Percentiles rank a stretch among this genome's conserved stretches.
Conservation (phyloP, 2,797 vertebrate species). For the Arctocebus calabarensis region DNA sequence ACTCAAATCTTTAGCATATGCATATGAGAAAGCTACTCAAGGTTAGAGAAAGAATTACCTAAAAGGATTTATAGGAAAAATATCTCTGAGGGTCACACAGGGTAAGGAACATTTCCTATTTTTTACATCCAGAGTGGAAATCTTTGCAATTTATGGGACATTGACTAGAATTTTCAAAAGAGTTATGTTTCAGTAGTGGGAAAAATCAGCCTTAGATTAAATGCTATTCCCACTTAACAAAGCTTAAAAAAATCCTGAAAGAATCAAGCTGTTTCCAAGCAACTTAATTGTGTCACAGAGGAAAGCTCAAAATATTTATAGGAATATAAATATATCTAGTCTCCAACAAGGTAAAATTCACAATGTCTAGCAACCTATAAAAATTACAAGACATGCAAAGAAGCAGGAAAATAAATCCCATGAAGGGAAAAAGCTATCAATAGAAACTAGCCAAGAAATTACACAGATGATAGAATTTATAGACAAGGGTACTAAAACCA, state of each 20-base stretch:
- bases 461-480: constrained; percentile 39
- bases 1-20: not conserved
- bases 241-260: constrained; percentile 38
- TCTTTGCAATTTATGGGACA: not conserved
- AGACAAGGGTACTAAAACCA: constrained; percentile 29
- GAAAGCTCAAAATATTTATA: constrained; percentile 60
- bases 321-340: constrained; percentile 51
- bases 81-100: not conserved
- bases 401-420: constrained; percentile 40
- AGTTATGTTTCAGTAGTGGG: constrained; percentile 10
- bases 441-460: constrained; percentile 51
- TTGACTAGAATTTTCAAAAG: constrained; percentile 26
- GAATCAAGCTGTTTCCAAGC: constrained; percentile 43
- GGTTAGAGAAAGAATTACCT: not conserved
- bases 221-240: constrained; percentile 34
- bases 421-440: constrained; percentile 24
- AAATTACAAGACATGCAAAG: constrained; percentile 9
- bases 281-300: constrained; percentile 38
- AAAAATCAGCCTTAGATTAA: constrained; percentile 51
- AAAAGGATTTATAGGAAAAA: constrained; percentile 2
- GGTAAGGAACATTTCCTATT: not conserved
- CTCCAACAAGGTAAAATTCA: constrained; percentile 39
- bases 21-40: not conserved
- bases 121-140: constrained; percentile 14
- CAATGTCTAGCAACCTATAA: constrained; percentile 50